A percentile compares a stretch with the other conserved stretches of the same genome.
Conservation (phyloP, 1,140 invertebrate genomes). For the Lordiphosa collinella region DNA sequence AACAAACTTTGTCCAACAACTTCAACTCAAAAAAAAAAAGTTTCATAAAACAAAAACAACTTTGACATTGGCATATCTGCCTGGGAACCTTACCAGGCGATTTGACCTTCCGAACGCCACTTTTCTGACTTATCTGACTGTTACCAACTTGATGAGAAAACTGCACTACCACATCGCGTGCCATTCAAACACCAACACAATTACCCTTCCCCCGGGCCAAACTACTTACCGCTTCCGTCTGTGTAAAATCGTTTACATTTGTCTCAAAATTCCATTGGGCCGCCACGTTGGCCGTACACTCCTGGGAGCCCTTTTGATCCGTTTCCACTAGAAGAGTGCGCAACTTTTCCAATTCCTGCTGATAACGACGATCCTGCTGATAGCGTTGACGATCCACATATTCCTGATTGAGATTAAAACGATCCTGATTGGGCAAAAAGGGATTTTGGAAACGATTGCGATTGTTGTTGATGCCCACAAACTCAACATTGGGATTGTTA, state of each 20-base stretch:
- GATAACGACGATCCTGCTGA: slow-evolving; percentile 73
- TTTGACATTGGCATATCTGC: slow-evolving; percentile 73
- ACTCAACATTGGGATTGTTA: slow-evolving; percentile 60
- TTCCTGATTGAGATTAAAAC: slow-evolving; percentile 69
- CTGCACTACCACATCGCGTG: slow-evolving; percentile 52
- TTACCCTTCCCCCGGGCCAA: slow-evolving; percentile 11
- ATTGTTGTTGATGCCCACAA: slow-evolving; percentile 41
- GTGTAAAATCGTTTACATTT: slow-evolving; percentile 90
- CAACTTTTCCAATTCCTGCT: slow-evolving; percentile 70
- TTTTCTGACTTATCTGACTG: slow-evolving; percentile 30
- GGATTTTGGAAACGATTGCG: slow-evolving; percentile 70
- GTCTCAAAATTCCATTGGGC: slow-evolving; percentile 94
- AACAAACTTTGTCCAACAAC: slow-evolving; percentile 1
- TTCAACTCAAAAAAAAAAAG: slow-evolving; percentile 16
- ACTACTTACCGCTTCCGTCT: slow-evolving; percentile 88
- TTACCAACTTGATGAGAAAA: slow-evolving; percentile 31
- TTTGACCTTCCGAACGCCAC: slow-evolving; percentile 43
- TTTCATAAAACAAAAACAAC: slow-evolving; percentile 21
- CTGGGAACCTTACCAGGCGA: slow-evolving; percentile 51
- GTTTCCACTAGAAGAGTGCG: slow-evolving; percentile 83
- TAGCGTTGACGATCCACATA: slow-evolving; percentile 60
- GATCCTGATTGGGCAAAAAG: slow-evolving; percentile 61
- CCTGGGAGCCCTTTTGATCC: slow-evolving; percentile 86
- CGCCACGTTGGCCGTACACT: slow-evolving; percentile 89
- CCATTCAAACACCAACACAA: slow-evolving; percentile 22